Evolutionary conservation across 2,797 vertebrate genomes (phyloP).

Genomic region (Acestrorhynchus altus): DNA sequence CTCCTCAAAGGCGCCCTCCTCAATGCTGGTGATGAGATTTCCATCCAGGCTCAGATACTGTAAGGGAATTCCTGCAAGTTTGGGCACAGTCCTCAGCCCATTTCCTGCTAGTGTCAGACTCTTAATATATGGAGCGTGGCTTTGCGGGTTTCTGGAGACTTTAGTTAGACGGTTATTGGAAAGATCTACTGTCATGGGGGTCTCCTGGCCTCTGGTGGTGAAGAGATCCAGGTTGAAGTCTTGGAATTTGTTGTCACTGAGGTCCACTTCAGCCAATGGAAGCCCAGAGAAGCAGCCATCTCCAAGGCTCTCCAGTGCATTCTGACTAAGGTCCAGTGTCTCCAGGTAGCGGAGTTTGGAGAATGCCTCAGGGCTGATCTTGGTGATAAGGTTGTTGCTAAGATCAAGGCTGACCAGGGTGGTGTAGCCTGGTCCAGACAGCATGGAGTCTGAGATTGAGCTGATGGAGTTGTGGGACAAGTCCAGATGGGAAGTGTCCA

Average conservation of each 20-base stretch:
- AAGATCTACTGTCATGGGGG: slow-evolving; percentile 86
- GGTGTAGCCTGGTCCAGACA: slow-evolving; percentile 94
- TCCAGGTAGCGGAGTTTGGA: slow-evolving; percentile 94
- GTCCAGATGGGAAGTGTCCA: slow-evolving; percentile 93
- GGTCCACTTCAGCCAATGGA: slow-evolving; percentile 88
- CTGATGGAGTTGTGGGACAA: slow-evolving; percentile 89
- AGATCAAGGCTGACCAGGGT: slow-evolving; percentile 92
- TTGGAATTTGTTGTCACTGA: slow-evolving; percentile 89
- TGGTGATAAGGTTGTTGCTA: slow-evolving; percentile 88
- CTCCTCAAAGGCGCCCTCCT: slow-evolving; percentile 79
- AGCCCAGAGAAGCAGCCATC: slow-evolving; percentile 85
- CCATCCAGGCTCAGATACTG: slow-evolving; percentile 89
- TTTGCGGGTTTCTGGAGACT: slow-evolving; percentile 65
- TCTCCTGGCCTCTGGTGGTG: slow-evolving; percentile 80
- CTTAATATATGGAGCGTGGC: slow-evolving; percentile 79
- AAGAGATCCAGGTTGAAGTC: slow-evolving; percentile 84
- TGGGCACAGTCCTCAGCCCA: slow-evolving; percentile 76
- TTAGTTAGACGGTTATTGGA: slow-evolving; percentile 84
- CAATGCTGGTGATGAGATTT: slow-evolving; percentile 82
- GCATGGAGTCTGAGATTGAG: slow-evolving; percentile 84
- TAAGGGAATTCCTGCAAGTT: slow-evolving; percentile 83
- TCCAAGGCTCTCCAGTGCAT: slow-evolving; percentile 81
- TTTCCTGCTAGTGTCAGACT: slow-evolving; percentile 90
- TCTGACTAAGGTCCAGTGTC: slow-evolving; percentile 93
- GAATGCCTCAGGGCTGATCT: slow-evolving; percentile 83